Evolutionary conservation across 1,140 invertebrate species (phyloP).

Genomic region (Macrosteles quadrilineatus): DNA sequence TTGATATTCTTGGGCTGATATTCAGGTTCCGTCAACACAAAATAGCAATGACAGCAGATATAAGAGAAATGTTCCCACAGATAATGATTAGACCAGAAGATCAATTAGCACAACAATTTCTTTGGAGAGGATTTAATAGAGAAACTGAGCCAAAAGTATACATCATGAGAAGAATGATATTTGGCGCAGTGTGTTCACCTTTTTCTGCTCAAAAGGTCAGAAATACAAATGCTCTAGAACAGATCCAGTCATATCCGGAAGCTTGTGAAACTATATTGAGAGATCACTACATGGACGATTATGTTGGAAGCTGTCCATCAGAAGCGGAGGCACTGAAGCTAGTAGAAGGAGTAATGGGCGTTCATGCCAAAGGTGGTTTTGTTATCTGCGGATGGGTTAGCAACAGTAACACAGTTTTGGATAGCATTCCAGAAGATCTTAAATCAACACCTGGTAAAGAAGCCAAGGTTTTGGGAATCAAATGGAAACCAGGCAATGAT

Average conservation of each 20-base stretch:
- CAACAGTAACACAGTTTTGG: slow-evolving; percentile 1
- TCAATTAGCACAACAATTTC: slow-evolving; percentile 42
- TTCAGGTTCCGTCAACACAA: slow-evolving; percentile 42
- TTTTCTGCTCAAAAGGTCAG: slow-evolving; percentile 30
- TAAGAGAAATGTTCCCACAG: slow-evolving; percentile 48
- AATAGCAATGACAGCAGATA: slow-evolving; percentile 49
- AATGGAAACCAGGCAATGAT: not conserved
- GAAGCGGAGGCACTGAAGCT: slow-evolving; percentile 31
- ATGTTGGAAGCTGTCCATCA: slow-evolving; percentile 23
- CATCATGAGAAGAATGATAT: slow-evolving; percentile 37
- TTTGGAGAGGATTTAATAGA: slow-evolving; percentile 38
- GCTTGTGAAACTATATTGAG: not conserved
- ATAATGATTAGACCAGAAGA: slow-evolving; percentile 43
- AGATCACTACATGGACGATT: slow-evolving; percentile 34
- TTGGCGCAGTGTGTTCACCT: slow-evolving; percentile 37
- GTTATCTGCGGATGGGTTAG: slow-evolving; percentile 39
- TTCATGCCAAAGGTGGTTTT: slow-evolving; percentile 35
- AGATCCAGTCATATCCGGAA: not conserved
- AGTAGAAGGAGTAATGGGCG: not conserved
- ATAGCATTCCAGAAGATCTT: no score
- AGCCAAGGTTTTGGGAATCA: slow-evolving; percentile 27
- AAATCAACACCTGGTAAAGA: slow-evolving; percentile 3
- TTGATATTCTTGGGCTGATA: slow-evolving; percentile 44
- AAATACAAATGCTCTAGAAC: not conserved
- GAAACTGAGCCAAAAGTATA: slow-evolving; percentile 30